phyloP scores from a whole-genome alignment of 1,140 invertebrate genomes.

The Plutomurus gul region DNA sequence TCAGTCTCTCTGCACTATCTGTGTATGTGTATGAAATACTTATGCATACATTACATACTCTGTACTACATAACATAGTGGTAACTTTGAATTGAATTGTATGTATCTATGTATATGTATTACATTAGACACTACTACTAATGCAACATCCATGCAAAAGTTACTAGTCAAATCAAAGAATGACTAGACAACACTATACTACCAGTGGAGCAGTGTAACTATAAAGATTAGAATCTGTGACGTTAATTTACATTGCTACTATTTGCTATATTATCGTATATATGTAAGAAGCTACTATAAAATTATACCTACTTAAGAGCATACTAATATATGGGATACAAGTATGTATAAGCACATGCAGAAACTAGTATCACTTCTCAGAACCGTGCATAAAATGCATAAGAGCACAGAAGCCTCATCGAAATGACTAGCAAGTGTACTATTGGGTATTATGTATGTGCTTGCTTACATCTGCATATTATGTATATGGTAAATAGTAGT shows the following conservation, averaged over 20 bases:
- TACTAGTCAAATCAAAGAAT: too few species aligned
- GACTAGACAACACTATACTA: too few species aligned
- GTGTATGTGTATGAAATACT: neutral
- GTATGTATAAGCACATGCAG: too few species aligned
- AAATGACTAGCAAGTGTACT: neutral
- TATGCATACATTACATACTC: neutral
- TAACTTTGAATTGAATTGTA: neutral
- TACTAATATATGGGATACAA: too few species aligned
- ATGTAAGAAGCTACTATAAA: too few species aligned
- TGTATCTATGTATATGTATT: neutral
- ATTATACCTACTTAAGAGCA: too few species aligned
- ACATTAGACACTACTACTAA: too few species aligned
- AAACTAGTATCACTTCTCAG: neutral
- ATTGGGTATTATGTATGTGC: too few species aligned
- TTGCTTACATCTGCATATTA: neutral
- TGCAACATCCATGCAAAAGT: too few species aligned
- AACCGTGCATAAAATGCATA: neutral
- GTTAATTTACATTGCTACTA: slow-evolving; percentile 9
- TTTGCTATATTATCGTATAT: too few species aligned
- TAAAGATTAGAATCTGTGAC: slow-evolving; percentile 22
- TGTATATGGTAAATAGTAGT: too few species aligned
- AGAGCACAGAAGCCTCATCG: neutral
- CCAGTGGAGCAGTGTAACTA: slow-evolving; percentile 1
- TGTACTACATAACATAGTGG: neutral
- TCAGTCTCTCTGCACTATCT: neutral